phyloP scores from a whole-genome alignment of 2,888 invertebrate genomes.

The Brachylomia viminalis region DNA sequence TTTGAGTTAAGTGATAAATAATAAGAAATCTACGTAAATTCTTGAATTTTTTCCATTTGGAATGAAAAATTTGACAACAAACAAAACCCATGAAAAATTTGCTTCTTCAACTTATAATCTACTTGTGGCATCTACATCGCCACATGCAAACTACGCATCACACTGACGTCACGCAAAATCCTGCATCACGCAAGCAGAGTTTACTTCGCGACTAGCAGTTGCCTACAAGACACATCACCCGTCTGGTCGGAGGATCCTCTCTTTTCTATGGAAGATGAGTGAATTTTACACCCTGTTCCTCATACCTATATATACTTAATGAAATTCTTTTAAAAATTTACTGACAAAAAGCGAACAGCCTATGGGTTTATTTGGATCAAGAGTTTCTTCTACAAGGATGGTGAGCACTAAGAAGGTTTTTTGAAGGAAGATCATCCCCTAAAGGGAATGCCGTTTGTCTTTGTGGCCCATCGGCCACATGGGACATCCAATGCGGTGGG shows the following conservation, averaged over 20 bases:
- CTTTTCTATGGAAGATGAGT: background rate
- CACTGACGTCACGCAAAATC: too few relatives aligned
- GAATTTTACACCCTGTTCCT: background rate
- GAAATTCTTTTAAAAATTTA: background rate
- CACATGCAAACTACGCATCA: background rate
- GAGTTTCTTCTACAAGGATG: background rate
- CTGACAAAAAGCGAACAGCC: rapidly evolving
- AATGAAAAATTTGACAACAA: background rate
- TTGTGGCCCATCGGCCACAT: too few relatives aligned
- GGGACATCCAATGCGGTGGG: too few relatives aligned
- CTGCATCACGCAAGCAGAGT: constrained; percentile 3
- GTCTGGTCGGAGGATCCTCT: background rate
- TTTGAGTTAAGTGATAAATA: background rate
- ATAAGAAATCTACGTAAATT: background rate
- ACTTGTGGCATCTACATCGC: background rate
- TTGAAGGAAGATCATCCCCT: background rate
- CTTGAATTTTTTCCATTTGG: background rate
- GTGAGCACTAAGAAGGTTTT: too few relatives aligned
- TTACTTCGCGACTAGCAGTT: background rate
- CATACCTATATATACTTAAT: background rate
- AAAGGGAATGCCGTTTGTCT: background rate
- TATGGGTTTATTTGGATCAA: background rate
- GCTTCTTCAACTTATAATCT: background rate
- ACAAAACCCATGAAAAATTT: background rate
- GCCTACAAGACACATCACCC: background rate